A percentile compares a stretch with the other conserved stretches of the same genome.
Conservation (phyloP, 2,888 invertebrate genomes). For the Argyresthia albistria region DNA sequence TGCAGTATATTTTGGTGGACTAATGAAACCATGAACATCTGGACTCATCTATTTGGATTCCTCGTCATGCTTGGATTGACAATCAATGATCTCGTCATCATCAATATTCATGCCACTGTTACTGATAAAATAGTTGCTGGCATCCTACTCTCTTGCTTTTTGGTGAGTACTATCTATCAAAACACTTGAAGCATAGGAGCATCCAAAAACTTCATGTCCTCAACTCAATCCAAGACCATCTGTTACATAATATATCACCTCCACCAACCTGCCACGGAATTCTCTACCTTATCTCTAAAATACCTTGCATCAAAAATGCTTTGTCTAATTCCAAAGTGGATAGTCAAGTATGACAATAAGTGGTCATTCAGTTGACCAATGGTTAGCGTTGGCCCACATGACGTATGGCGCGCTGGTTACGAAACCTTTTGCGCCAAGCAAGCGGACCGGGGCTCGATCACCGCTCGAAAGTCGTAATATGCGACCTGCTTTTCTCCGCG, state of each 20-base stretch:
- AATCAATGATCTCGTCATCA: constrained; percentile 85
- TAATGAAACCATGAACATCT: constrained; percentile 97
- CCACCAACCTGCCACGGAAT: neutral
- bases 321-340: too few species aligned
- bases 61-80: constrained; percentile 87
- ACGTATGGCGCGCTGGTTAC: neutral
- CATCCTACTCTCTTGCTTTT: constrained; percentile 87
- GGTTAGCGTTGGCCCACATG: neutral
- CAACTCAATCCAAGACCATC: neutral
- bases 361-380: neutral
- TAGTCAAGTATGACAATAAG: neutral
- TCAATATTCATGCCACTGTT: constrained; percentile 83
- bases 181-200: neutral
- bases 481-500: constrained; percentile 43
- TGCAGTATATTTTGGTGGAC: constrained; percentile 95
- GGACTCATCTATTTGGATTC: constrained; percentile 94
- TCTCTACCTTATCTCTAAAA: too few species aligned
- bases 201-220: too few species aligned
- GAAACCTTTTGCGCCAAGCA: neutral
- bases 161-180: constrained; percentile 71
- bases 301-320: too few species aligned
- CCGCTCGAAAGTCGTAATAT: constrained; percentile 1
- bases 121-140: constrained; percentile 90
- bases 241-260: too few species aligned
- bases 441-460: neutral